Conservation (phyloP, 2,797 vertebrate species). For the Neomorphus geoffroyi region DNA sequence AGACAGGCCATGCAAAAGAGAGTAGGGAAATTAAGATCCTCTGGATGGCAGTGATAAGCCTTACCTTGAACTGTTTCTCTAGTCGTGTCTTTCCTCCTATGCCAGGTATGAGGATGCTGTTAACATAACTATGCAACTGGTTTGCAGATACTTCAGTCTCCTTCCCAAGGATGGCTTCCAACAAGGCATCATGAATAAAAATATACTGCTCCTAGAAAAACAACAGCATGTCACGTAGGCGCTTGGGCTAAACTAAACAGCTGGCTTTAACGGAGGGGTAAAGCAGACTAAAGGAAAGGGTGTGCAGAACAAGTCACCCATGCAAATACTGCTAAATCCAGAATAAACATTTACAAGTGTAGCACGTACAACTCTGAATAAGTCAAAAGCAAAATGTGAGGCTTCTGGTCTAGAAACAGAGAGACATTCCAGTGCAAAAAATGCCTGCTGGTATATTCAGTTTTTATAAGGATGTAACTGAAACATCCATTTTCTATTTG, state of each 20-base stretch:
- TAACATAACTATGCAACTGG: conserved; percentile 94
- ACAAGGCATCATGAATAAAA: conserved; percentile 97
- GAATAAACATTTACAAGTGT: neutral
- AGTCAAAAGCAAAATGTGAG: neutral
- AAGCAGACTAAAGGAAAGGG: neutral
- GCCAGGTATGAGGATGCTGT: conserved; percentile 91
- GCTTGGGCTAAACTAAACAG: neutral
- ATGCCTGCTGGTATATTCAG: neutral
- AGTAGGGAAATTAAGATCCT: neutral
- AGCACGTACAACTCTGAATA: neutral
- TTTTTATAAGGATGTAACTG: neutral
- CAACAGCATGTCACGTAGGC: neutral
- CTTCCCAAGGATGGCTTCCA: conserved; percentile 94
- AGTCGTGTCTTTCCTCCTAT: conserved; percentile 88
- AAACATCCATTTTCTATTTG: neutral
- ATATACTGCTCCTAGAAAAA: conserved; percentile 92
- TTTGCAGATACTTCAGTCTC: conserved; percentile 94
- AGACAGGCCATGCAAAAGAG: neutral
- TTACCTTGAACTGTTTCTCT: conserved; percentile 97
- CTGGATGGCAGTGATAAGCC: neutral
- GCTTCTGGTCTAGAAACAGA: neutral
- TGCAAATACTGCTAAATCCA: neutral
- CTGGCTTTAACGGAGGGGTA: neutral
- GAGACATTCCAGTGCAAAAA: neutral
- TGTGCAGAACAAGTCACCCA: neutral